Conservation (phyloP, 2,888 invertebrate species). For the Aromia moschata region DNA sequence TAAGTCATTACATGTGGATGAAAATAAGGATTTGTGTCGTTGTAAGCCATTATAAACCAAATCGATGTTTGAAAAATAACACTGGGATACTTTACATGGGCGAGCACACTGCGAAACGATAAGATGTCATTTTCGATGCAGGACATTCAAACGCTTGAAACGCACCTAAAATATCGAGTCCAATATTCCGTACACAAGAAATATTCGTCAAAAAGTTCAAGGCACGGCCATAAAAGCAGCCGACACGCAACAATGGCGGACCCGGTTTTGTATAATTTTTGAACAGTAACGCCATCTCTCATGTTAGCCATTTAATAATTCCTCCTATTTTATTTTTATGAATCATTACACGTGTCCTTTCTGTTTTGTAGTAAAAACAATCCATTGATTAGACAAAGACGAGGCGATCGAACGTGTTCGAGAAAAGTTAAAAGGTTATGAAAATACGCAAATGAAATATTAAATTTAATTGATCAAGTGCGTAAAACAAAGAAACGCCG, state of each 20-base stretch:
- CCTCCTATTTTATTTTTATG: constrained; percentile 10
- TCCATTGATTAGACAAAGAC: constrained; percentile 6
- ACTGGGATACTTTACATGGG: constrained; percentile 24
- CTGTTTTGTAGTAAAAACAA: constrained; percentile 5
- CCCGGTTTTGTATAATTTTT: constrained; percentile 61
- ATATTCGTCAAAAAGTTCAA: constrained; percentile 53
- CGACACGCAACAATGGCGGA: constrained; percentile 63
- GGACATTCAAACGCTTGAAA: constrained; percentile 39
- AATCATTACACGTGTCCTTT: constrained; percentile 18
- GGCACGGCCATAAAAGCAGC: constrained; percentile 60
- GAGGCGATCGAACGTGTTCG: not conserved
- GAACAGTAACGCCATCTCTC: constrained; percentile 57
- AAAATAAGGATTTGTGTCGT: constrained; percentile 42
- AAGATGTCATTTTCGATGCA: constrained; percentile 33
- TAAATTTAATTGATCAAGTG: constrained; percentile 16
- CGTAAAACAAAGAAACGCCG: constrained; percentile 13
- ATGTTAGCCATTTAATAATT: constrained; percentile 20
- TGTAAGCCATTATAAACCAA: constrained; percentile 55
- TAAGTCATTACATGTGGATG: constrained; percentile 39
- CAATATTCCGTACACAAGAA: constrained; percentile 48
- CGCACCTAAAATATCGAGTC: constrained; percentile 47
- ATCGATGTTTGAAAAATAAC: constrained; percentile 59
- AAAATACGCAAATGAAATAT: constrained; percentile 7
- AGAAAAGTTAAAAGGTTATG: not conserved
- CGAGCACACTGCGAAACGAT: constrained; percentile 29